Evolutionary conservation across 2,113 vertebrate genomes (phyloP), one percentile per base, ranked within the genome.

Genomic region (Ginglymostoma cirratum): DNA sequence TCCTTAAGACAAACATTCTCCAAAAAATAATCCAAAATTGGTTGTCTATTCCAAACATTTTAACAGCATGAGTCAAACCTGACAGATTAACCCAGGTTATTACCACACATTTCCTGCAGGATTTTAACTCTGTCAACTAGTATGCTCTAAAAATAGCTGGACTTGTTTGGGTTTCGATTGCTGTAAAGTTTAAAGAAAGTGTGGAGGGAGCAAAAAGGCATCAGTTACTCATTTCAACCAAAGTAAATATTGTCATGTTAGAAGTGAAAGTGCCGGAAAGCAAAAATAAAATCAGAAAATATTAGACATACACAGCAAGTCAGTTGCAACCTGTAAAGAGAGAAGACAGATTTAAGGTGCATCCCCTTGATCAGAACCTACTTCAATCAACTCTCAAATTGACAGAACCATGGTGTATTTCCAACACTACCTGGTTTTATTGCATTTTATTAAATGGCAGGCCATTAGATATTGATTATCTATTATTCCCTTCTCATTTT

Each of bases 341-440:
- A 38, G n/a, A 66, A 21, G 38, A 23, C 38, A 21, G 19, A n/a
- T 19, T 2, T 24, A n/a, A 87, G 7, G 23, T 66, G 55, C 23
- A n/a, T 65, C 65, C 52, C 23, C 15, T 83, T 93, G 61, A 61
- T 66, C 61, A 66, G 89, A 92, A 93, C 15, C n/a, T 65, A n/a
- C 30, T 55, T 93, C 66, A 66, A 93, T n/a, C 21, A 7, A 93
- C n/a, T 93, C 86, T 61, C 15, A 38, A 30, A 93, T 21, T 66
- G 61, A 93, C 55, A 66, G 61, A 93, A 21, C 2, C 21, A 61
- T 17, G n/a, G 61, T 92, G 61, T 93, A 67, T 23, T 65, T 66
- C n/a, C 61, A 66, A n/a, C n/a, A 38, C 23, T n/a, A n/a, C n/a
- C n/a, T 66, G 89, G 61, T 66, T 93, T 93, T 93, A 93, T 93